Evolutionary conservation across 1,140 invertebrate species (phyloP), one percentile per base, ranked within the genome.

Genomic region (Gryllus bimaculatus): DNA sequence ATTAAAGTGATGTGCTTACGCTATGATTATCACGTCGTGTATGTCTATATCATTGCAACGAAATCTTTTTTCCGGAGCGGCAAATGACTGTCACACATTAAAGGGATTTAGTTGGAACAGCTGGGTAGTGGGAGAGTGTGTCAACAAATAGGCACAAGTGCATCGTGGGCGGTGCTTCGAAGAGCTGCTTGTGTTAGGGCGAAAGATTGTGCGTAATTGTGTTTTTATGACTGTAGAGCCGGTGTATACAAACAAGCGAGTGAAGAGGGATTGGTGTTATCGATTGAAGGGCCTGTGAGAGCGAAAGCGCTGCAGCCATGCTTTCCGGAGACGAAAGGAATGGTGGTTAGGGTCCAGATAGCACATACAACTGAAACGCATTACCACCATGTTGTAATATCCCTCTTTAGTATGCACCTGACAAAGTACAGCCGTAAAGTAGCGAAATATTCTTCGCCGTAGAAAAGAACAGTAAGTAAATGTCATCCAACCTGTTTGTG

Each of bases 271-370:
- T 48, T 48, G 76, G 47, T 48, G 12, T 18, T 77, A 77, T 77
- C 76, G 76, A 77, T 77, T 77, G 47, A 54, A 48, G 76, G 12
- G 76, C 48, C 76, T 77, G 47, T 47, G 76, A 49, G 47, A 47
- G 76, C 47, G 76, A 77, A 77, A 54, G 48, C 76, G 48, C 76
- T 48, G 76, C 76, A 48, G 76, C 76, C 76, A 77, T 77, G 76
- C 76, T 77, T 77, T 77, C 76, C 76, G 76, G 76, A 21, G 20
- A 10, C 47, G 76, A n/a, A 77, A 20, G 21, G 76, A 77, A 77
- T 54, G 76, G 76, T 48, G 76, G 76, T 12, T 49, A 77, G 48
- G 48, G 47, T 8, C 47, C 20, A n/a, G 20, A 77, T 49, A 77
- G 39, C 48, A 21, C 47, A n/a, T 21, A 49, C 76, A 48, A n/a